Conservation (phyloP, 1,140 invertebrate species). For the Saxidomus purpurata region DNA sequence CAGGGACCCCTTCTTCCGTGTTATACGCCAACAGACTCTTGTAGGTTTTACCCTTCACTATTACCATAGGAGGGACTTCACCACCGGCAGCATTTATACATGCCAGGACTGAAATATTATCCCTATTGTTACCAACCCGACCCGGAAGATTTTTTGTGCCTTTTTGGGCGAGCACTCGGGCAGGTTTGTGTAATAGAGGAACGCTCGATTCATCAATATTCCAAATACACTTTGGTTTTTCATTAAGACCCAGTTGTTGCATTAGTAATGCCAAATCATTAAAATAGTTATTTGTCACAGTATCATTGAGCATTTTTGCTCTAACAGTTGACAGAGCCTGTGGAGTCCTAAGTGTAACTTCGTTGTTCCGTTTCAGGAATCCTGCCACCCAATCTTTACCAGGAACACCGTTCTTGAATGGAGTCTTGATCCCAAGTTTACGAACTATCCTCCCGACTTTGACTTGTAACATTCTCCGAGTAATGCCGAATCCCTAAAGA, state of each 20-base stretch:
- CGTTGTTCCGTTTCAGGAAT: background rate
- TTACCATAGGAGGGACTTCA: slow-evolving; percentile 66
- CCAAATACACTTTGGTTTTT: slow-evolving; percentile 46
- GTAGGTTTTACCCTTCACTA: slow-evolving; percentile 38
- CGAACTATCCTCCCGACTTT: too few relatives aligned
- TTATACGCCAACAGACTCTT: slow-evolving; percentile 60
- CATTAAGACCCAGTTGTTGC: background rate
- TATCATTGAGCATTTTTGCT: slow-evolving; percentile 44
- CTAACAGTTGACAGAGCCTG: slow-evolving; percentile 9
- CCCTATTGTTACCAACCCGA: slow-evolving; percentile 41
- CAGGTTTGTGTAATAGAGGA: slow-evolving; percentile 47
- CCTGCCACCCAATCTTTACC: background rate
- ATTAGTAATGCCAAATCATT: background rate
- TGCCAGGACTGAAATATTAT: background rate
- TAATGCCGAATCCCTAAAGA: too few relatives aligned
- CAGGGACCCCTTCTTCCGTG: slow-evolving; percentile 33
- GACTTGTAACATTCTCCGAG: too few relatives aligned
- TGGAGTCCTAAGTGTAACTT: background rate
- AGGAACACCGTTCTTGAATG: slow-evolving; percentile 38
- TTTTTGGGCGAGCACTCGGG: slow-evolving; percentile 38
- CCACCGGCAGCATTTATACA: slow-evolving; percentile 64
- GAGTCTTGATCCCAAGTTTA: too few relatives aligned
- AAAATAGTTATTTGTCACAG: slow-evolving; percentile 47
- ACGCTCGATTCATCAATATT: slow-evolving; percentile 48
- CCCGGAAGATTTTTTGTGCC: slow-evolving; percentile 58